These are phyloP conservation scores for Coecobrya sp. DNA, from an alignment of 2,888 invertebrate species.

Conservation along the genomic window DNA sequence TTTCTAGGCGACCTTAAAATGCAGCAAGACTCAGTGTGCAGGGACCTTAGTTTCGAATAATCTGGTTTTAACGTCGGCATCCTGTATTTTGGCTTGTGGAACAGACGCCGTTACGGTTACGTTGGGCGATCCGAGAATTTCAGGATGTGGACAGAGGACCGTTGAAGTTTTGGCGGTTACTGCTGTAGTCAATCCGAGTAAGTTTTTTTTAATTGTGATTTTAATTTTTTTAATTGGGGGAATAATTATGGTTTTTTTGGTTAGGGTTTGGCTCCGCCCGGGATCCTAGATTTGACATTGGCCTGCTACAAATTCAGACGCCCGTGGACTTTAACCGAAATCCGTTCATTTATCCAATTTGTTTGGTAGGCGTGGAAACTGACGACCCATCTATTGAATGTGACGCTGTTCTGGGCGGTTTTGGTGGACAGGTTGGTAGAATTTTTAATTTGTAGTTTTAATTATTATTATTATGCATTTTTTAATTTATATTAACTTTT, in stretches of 20 bases:
- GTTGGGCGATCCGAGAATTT: conserved; percentile 37
- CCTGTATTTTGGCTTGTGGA: conserved; percentile 52
- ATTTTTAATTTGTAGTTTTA: no score
- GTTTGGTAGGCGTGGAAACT: conserved; percentile 50
- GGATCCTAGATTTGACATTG: conserved; percentile 35
- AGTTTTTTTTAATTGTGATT: background rate
- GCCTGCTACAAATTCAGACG: conserved; percentile 4
- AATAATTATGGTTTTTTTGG: background rate
- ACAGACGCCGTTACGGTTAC: conserved; percentile 18
- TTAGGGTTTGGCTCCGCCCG: background rate
- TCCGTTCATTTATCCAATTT: conserved; percentile 59
- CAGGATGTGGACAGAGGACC: background rate
- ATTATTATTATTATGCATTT: no score
- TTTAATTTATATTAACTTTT: background rate
- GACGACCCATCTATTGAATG: conserved; percentile 56
- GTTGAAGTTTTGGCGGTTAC: conserved; percentile 8
- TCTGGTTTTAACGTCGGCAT: conserved; percentile 1
- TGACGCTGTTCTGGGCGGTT: conserved; percentile 19
- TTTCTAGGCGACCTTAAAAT: conserved; percentile 25
- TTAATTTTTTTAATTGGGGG: background rate
- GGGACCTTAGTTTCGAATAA: conserved; percentile 29
- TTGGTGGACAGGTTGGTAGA: background rate
- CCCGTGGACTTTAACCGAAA: conserved; percentile 51
- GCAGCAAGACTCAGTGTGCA: conserved; percentile 36
- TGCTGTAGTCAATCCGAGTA: conserved; percentile 62